Conservation (phyloP, 2,797 vertebrate genomes). For the Macropus fuliginosus region DNA sequence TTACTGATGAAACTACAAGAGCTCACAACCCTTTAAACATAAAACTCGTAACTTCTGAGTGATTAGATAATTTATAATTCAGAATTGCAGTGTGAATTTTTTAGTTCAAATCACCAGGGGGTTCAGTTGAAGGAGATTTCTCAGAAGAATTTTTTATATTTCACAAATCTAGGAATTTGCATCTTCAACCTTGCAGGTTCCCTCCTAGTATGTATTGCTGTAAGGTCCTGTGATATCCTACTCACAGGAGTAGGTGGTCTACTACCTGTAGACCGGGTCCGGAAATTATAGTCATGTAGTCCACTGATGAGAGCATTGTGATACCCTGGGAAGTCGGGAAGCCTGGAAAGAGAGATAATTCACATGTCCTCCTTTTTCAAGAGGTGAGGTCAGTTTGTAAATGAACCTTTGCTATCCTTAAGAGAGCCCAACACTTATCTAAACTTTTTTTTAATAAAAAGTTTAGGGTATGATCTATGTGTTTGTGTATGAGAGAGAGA, state of each 20-base stretch:
- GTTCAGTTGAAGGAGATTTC: slow-evolving; percentile 22
- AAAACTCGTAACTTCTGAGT: slow-evolving; percentile 6
- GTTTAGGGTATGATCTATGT: not conserved
- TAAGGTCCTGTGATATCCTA: not conserved
- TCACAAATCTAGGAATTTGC: slow-evolving; percentile 23
- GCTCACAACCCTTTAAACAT: slow-evolving; percentile 8
- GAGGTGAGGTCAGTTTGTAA: not conserved
- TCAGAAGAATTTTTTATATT: not conserved
- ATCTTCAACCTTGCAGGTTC: slow-evolving; percentile 19
- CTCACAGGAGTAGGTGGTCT: too few species aligned
- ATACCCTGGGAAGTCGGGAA: not conserved
- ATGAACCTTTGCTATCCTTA: not conserved
- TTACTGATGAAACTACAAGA: not conserved
- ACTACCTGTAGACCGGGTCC: not conserved
- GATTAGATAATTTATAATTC: not conserved
- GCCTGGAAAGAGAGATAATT: not conserved
- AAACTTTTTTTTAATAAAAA: not conserved
- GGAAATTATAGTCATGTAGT: not conserved
- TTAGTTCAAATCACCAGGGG: slow-evolving; percentile 20
- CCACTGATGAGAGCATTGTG: slow-evolving; percentile 4
- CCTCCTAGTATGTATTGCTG: not conserved
- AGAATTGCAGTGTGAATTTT: slow-evolving; percentile 12
- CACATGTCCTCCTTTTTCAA: not conserved
- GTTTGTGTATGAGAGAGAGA: not conserved
- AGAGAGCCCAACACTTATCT: slow-evolving; percentile 17